Evolutionary conservation across 2,888 invertebrate genomes (phyloP).

Genomic region (Eilema depressum): DNA sequence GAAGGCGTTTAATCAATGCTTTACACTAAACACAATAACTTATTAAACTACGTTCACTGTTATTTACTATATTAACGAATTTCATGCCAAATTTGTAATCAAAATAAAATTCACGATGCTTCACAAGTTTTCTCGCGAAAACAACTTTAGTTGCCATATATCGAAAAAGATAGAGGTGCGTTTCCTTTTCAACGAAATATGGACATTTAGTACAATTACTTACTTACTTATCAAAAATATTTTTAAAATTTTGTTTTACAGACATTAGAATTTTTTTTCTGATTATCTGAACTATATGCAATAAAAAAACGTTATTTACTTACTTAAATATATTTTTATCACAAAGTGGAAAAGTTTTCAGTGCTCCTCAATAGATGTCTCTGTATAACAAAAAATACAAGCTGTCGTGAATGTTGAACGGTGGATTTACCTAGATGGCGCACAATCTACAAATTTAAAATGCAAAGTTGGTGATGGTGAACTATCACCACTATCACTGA

Average conservation of each 20-base stretch:
- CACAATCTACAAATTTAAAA: neutral
- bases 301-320: neutral
- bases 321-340: neutral
- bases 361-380: neutral
- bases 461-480: too few species aligned
- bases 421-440: neutral
- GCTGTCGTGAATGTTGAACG: too few species aligned
- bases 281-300: neutral
- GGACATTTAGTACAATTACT: too few species aligned
- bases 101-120: slow-evolving; percentile 82
- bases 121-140: slow-evolving; percentile 79
- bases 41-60: slow-evolving; percentile 47
- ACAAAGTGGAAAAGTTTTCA: neutral
- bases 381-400: neutral
- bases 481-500: too few species aligned
- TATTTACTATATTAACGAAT: slow-evolving; percentile 53
- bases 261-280: neutral
- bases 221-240: too few species aligned
- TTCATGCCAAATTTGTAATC: slow-evolving; percentile 73
- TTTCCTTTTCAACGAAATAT: neutral
- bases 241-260: neutral
- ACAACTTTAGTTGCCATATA: slow-evolving; percentile 81
- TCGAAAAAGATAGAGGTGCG: slow-evolving; percentile 43
- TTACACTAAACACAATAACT: slow-evolving; percentile 62
- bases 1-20: slow-evolving; percentile 60